These are phyloP conservation scores for Leptonema lineaticorne DNA, from an alignment of 1,140 invertebrate genomes.

Conservation along the genomic window DNA sequence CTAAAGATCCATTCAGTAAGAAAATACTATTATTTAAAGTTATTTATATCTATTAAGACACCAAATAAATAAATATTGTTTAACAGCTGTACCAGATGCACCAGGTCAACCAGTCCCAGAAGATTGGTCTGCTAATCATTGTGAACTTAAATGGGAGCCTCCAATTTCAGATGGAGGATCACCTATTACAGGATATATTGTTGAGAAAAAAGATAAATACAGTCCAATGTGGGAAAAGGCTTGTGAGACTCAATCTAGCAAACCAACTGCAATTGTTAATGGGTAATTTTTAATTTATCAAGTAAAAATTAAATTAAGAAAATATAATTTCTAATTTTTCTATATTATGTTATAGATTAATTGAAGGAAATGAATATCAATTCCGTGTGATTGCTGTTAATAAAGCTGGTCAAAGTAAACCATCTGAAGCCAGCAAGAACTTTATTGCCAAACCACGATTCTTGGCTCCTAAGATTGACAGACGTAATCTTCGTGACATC, in stretches of 20 bases:
- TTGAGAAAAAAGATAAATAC: slow-evolving; percentile 97
- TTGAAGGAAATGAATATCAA: slow-evolving; percentile 97
- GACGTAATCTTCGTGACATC: slow-evolving; percentile 84
- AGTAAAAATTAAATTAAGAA: not conserved
- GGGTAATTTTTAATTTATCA: slow-evolving; percentile 54
- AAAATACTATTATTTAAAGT: not conserved
- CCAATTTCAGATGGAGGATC: slow-evolving; percentile 85
- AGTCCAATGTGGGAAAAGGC: slow-evolving; percentile 91
- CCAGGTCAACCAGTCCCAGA: slow-evolving; percentile 84
- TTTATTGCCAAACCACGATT: slow-evolving; percentile 91
- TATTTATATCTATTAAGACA: not conserved
- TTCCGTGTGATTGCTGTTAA: slow-evolving; percentile 97
- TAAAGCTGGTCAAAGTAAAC: slow-evolving; percentile 89
- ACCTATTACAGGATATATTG: slow-evolving; percentile 90
- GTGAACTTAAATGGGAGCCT: slow-evolving; percentile 83
- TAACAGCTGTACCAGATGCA: slow-evolving; percentile 64
- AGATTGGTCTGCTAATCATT: slow-evolving; percentile 90
- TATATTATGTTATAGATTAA: slow-evolving; percentile 62
- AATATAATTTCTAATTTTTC: slow-evolving; percentile 14
- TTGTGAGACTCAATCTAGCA: slow-evolving; percentile 71
- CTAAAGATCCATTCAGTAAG: slow-evolving; percentile 96
- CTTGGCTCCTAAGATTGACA: slow-evolving; percentile 93
- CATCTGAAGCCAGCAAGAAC: slow-evolving; percentile 82
- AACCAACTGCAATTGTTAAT: slow-evolving; percentile 73
- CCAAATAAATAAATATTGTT: slow-evolving; percentile 2